phyloP scores from a whole-genome alignment of 2,888 invertebrate species.

The Craniophora ligustri region DNA sequence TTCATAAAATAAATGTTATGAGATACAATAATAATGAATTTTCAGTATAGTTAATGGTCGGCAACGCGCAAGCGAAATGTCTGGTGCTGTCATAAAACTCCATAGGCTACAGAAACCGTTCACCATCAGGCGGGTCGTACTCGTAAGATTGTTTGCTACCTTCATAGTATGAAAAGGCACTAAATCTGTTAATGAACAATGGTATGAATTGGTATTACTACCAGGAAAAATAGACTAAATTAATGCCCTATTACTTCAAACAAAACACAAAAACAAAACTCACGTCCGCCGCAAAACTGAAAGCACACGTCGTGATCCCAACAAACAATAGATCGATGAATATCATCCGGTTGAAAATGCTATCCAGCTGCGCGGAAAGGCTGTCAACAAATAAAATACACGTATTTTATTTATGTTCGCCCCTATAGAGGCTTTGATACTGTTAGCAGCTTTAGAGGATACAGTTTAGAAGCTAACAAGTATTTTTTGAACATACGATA shows the following conservation, averaged over 20 bases:
- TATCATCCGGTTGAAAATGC: constrained; percentile 67
- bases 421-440: constrained; percentile 33
- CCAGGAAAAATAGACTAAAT: no score
- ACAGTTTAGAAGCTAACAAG: constrained; percentile 23
- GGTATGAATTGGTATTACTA: no score
- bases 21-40: no score
- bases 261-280: constrained; percentile 35
- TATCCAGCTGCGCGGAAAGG: constrained; percentile 61
- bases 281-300: constrained; percentile 68
- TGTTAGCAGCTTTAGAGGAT: constrained; percentile 24
- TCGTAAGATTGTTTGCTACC: no score
- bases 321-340: constrained; percentile 69
- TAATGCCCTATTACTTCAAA: background rate
- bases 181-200: no score
- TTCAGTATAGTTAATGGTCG: no score
- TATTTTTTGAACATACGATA: background rate
- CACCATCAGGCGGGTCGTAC: no score
- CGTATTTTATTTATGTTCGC: constrained; percentile 46
- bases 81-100: no score
- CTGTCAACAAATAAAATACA: constrained; percentile 59
- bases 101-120: no score
- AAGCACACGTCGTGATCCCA: constrained; percentile 69
- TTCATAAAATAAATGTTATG: no score
- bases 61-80: no score
- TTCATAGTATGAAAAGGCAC: no score